These are phyloP conservation scores for Drosophila jambulina DNA, from an alignment of 1,140 invertebrate genomes.

Conservation along the genomic window DNA sequence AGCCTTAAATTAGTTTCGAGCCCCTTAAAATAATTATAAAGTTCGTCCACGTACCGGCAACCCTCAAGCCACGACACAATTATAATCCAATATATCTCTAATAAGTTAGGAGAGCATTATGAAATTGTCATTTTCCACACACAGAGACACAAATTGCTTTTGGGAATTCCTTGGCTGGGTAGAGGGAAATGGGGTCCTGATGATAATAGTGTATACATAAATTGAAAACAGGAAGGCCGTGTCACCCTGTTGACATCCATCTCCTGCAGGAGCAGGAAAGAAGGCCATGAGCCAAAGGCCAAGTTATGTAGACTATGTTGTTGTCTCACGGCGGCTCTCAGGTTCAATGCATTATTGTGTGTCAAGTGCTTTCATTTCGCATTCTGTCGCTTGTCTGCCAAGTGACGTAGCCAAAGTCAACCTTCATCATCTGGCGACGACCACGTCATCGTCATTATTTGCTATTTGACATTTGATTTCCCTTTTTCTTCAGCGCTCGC, in stretches of 20 bases:
- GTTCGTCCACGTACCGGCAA: constrained; percentile 32
- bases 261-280: constrained; percentile 5
- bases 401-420: constrained; percentile 65
- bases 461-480: constrained; percentile 80
- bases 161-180: constrained; percentile 22
- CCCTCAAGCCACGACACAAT: constrained; percentile 26
- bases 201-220: constrained; percentile 7
- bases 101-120: constrained; percentile 48
- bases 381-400: constrained; percentile 42
- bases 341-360: constrained; percentile 77
- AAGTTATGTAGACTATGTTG: constrained; percentile 57
- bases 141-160: constrained; percentile 36
- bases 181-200: background rate
- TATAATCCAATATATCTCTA: constrained; percentile 53
- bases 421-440: constrained; percentile 60
- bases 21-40: constrained; percentile 39
- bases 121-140: constrained; percentile 46
- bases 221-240: constrained; percentile 24
- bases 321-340: constrained; percentile 58
- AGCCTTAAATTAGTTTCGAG: constrained; percentile 22
- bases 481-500: constrained; percentile 35
- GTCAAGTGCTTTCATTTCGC: constrained; percentile 71
- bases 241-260: constrained; percentile 49
- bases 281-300: constrained; percentile 68
- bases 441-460: constrained; percentile 74